Base-by-base conservation (phyloP, 2,888 invertebrate genomes). In the Lucinisca nassula region DNA sequence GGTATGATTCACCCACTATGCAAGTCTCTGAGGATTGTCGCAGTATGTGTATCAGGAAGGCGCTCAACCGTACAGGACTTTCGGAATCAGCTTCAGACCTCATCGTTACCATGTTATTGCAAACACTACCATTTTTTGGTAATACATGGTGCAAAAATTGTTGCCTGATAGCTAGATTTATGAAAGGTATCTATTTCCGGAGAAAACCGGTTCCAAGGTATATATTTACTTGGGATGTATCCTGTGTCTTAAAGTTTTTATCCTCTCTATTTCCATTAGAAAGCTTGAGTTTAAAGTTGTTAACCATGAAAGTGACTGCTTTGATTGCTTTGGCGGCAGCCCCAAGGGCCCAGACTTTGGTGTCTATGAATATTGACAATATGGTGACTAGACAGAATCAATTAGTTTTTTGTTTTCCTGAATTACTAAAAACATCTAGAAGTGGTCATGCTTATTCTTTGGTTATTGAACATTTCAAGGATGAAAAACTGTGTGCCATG, bases 41-140 rank as follows among this genome's bases (percentile, higher is more conserved):
- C 74, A 32, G 84, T 40, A 37, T 24, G 67, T 73, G 83, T 90
- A 58, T 87, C 85, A 32, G 90, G 87, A 67, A 17, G 40, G 21
- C 77, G 1, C 77, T 88, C 72, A 35, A 67, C 27, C 75, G 77
- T 51, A 32, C 55, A 38, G 86, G 87, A 58, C 27, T 88, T 87
- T 82, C 84, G 32, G 75, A 80, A 27, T 37, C 58, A 21, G 79
- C 77, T 88, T 49, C 45, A 21, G 27, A 75, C 12, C 51, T 70
- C 8, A 81, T 87, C 55, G 21, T 61, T 45, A 24, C 37, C 12
- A 74, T 78, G 17, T 72, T 89, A 61, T 38, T 74, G 14, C 81
- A 87, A 51, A 87, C 89, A 17, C 27, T 83, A 10, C 70, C 51
- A 45, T 58, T 75, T 45, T 30, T 85, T 45, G 67, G 38, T 35